These are phyloP conservation scores for Hirtodrosophila duncani DNA, from an alignment of 2,888 invertebrate genomes.

Conservation along the genomic window DNA sequence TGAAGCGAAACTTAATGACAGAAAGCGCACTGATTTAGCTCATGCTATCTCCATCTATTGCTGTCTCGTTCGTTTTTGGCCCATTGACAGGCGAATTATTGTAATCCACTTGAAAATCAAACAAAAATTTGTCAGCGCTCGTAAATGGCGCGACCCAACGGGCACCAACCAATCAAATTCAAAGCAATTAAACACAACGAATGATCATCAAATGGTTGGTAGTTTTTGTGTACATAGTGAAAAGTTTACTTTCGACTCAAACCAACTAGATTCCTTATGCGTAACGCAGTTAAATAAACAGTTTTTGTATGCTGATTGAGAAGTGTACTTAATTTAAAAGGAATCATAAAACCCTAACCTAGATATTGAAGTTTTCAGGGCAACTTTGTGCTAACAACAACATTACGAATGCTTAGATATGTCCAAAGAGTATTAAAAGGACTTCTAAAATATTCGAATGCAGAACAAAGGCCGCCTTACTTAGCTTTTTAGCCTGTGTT, in stretches of 20 bases:
- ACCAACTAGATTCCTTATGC: too few relatives aligned
- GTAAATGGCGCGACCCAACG: conserved; percentile 1
- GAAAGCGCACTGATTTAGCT: conserved; percentile 60
- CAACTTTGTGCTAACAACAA: neutral
- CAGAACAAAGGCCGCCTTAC: conserved; percentile 29
- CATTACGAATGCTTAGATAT: conserved; percentile 11
- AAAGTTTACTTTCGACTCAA: too few relatives aligned
- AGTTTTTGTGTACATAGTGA: too few relatives aligned
- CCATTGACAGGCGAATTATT: conserved; percentile 21
- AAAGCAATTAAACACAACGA: conserved; percentile 47
- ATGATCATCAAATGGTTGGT: too few relatives aligned
- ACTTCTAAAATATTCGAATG: conserved; percentile 40
- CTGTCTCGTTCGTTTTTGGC: neutral
- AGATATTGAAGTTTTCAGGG: too few relatives aligned
- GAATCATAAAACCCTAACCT: too few relatives aligned
- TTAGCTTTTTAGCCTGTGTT: too few relatives aligned
- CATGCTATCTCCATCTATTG: neutral
- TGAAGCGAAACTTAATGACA: conserved; percentile 64
- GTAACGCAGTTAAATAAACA: too few relatives aligned
- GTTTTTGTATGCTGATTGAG: too few relatives aligned
- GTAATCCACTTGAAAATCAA: conserved; percentile 30
- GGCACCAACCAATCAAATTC: conserved; percentile 63
- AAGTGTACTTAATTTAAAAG: too few relatives aligned
- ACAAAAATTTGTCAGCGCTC: conserved; percentile 11
- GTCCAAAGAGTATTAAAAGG: conserved; percentile 45